These are phyloP conservation scores for Tipula confusa DNA, from an alignment of 2,888 invertebrate genomes.

Conservation along the genomic window DNA sequence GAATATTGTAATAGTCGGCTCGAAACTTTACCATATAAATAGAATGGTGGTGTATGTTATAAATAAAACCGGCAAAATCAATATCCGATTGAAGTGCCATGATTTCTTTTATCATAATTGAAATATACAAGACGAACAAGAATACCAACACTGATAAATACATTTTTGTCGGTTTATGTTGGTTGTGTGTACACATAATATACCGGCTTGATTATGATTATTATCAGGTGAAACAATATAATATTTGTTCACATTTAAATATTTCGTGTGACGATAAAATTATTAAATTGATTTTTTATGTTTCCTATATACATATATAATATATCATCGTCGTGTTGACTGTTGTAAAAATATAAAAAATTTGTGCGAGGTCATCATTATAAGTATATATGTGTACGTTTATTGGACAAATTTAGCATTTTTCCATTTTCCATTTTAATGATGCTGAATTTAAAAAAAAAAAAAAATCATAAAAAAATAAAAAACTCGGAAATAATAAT, in stretches of 20 bases:
- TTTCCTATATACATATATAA: not conserved
- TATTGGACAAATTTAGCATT: slow-evolving; percentile 20
- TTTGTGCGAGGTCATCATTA: not conserved
- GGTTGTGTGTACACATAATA: not conserved
- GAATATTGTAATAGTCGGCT: not conserved
- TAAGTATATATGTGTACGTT: not conserved
- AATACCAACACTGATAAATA: not conserved
- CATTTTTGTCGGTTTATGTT: not conserved
- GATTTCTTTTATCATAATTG: slow-evolving; percentile 25
- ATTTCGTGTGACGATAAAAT: not conserved
- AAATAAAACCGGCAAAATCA: not conserved
- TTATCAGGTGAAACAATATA: not conserved
- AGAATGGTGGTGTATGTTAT: not conserved
- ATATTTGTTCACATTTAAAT: not conserved
- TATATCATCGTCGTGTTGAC: too few species aligned
- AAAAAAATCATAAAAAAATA: too few species aligned
- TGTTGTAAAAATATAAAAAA: not conserved
- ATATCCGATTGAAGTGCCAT: not conserved
- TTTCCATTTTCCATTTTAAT: slow-evolving; percentile 12
- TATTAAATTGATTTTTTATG: not conserved
- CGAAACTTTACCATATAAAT: not conserved
- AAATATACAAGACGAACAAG: not conserved
- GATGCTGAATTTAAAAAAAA: not conserved
- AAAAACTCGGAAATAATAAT: too few species aligned
- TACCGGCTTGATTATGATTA: slow-evolving; percentile 3